These are phyloP conservation scores for Itoplectis maculator DNA, from an alignment of 2,888 invertebrate genomes.

Conservation along the genomic window DNA sequence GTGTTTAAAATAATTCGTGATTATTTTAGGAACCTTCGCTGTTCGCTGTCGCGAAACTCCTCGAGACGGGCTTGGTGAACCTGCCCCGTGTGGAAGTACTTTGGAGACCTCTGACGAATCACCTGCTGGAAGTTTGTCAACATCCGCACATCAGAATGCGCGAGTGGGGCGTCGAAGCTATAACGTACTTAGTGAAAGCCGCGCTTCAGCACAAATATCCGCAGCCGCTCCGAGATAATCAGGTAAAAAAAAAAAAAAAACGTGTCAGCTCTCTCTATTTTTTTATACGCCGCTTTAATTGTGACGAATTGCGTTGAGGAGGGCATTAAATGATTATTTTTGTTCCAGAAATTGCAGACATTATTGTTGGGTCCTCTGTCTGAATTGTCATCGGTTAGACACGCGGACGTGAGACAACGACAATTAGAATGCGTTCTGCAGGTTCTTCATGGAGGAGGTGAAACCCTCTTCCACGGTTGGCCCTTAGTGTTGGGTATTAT, in stretches of 20 bases:
- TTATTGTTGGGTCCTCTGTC: constrained; percentile 95
- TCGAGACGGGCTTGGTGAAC: constrained; percentile 98
- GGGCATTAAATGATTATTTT: background rate
- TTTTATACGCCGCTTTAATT: background rate
- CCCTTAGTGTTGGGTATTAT: constrained; percentile 97
- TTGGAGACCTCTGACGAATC: constrained; percentile 98
- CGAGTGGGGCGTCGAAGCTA: constrained; percentile 99
- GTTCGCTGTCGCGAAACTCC: constrained; percentile 98
- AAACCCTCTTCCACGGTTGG: constrained; percentile 97
- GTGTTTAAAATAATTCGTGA: too few relatives aligned
- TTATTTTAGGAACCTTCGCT: constrained; percentile 94
- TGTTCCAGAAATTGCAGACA: constrained; percentile 90
- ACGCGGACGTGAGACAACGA: constrained; percentile 96
- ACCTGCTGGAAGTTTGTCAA: constrained; percentile 97
- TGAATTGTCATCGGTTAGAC: constrained; percentile 95
- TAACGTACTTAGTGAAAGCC: constrained; percentile 96
- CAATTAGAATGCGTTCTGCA: constrained; percentile 98
- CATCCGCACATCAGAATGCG: constrained; percentile 98
- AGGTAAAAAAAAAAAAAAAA: constrained; percentile 85
- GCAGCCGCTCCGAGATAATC: constrained; percentile 93
- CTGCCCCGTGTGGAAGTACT: constrained; percentile 96
- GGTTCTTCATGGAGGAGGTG: constrained; percentile 96
- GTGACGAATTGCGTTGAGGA: background rate
- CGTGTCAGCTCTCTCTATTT: background rate
- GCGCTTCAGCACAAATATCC: constrained; percentile 95